These are phyloP conservation scores for Volucella bombylans DNA, from an alignment of 2,888 invertebrate genomes.

Conservation along the genomic window DNA sequence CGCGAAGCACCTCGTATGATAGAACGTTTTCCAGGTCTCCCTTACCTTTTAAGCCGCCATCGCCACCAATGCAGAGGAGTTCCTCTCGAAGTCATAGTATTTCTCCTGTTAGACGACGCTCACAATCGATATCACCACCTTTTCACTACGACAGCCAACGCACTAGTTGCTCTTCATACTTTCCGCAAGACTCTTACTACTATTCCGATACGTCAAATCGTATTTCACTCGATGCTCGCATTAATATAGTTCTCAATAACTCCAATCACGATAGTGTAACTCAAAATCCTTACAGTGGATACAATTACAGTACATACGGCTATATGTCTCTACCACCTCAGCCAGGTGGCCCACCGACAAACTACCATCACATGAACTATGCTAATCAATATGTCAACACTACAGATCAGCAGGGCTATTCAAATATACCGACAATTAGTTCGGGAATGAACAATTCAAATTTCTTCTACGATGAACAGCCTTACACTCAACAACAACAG, in stretches of 20 bases:
- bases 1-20: conserved; percentile 76
- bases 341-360: conserved; percentile 74
- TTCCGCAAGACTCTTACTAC: conserved; percentile 77
- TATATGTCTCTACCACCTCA: conserved; percentile 77
- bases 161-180: conserved; percentile 56
- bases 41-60: conserved; percentile 80
- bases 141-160: conserved; percentile 74
- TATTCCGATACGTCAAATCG: conserved; percentile 78
- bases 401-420: conserved; percentile 73
- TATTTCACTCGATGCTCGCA: conserved; percentile 77
- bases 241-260: conserved; percentile 76
- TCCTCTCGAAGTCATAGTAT: conserved; percentile 74
- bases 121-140: conserved; percentile 54
- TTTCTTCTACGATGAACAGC: conserved; percentile 74
- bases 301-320: conserved; percentile 75
- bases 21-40: conserved; percentile 80
- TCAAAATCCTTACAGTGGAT: conserved; percentile 75
- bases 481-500: conserved; percentile 61
- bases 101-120: conserved; percentile 45
- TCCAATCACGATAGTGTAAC: conserved; percentile 62
- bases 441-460: conserved; percentile 63
- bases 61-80: conserved; percentile 80
- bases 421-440: conserved; percentile 74
- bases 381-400: conserved; percentile 76
- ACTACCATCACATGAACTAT: conserved; percentile 75